These are phyloP conservation scores for Phalangium opilio DNA, from an alignment of 2,888 invertebrate species.

Conservation along the genomic window DNA sequence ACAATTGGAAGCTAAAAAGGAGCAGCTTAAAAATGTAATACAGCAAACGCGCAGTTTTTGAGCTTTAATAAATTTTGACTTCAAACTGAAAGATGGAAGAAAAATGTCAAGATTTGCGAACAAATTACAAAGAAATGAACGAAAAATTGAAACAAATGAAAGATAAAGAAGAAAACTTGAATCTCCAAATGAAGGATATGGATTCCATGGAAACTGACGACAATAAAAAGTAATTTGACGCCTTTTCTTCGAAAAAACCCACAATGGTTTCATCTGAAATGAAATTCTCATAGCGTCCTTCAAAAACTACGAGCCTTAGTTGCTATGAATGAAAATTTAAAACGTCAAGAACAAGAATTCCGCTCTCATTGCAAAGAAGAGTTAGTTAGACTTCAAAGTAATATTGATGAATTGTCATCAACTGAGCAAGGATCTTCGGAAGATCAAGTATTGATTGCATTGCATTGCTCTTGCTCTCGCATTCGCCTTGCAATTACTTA, in stretches of 20 bases:
- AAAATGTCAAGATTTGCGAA: slow-evolving; percentile 27
- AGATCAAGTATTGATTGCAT: slow-evolving; percentile 27
- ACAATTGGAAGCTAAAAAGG: slow-evolving; percentile 29
- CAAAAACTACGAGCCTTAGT: slow-evolving; percentile 38
- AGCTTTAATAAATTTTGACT: slow-evolving; percentile 11
- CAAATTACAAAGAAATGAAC: slow-evolving; percentile 30
- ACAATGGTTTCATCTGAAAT: too few species aligned
- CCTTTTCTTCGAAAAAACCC: too few species aligned
- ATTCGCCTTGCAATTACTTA: too few species aligned
- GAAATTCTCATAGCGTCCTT: slow-evolving; percentile 25
- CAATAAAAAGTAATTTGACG: slow-evolving; percentile 37
- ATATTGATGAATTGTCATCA: slow-evolving; percentile 28
- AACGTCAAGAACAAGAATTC: slow-evolving; percentile 53
- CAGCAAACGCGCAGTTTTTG: slow-evolving; percentile 37
- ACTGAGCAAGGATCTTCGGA: slow-evolving; percentile 26
- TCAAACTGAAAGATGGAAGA: slow-evolving; percentile 24
- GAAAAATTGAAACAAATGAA: slow-evolving; percentile 24
- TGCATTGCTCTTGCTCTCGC: too few species aligned
- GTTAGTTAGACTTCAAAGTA: slow-evolving; percentile 27
- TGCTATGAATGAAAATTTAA: slow-evolving; percentile 51
- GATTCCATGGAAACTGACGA: slow-evolving; percentile 35
- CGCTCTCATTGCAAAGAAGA: slow-evolving; percentile 52
- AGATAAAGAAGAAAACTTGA: slow-evolving; percentile 20
- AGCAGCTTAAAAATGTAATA: slow-evolving; percentile 39
- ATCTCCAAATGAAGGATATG: slow-evolving; percentile 32